Percentiles rank a stretch among this genome's conserved stretches.
phyloP scores from a whole-genome alignment of 1,140 invertebrate species.

The Drosophila guanche region DNA sequence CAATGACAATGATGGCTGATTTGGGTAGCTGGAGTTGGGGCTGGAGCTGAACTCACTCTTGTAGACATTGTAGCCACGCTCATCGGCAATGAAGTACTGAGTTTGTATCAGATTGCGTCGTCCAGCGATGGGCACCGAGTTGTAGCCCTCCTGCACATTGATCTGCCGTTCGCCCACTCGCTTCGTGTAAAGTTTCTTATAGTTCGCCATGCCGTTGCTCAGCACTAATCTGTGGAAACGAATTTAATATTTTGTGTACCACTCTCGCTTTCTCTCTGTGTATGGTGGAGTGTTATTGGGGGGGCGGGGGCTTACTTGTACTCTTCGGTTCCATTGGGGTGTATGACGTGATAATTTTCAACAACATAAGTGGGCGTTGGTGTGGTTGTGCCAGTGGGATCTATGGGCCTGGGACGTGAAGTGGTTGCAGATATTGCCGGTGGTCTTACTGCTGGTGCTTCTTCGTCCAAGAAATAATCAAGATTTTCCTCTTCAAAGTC shows the following conservation, averaged over 20 bases:
- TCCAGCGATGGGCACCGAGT: conserved; percentile 59
- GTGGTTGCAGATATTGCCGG: conserved; percentile 3
- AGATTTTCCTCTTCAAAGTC: conserved; percentile 78
- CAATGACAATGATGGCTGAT: conserved; percentile 11
- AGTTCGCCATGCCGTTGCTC: conserved; percentile 72
- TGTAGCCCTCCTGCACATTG: conserved; percentile 72
- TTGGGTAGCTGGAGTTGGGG: not conserved
- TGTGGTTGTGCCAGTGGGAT: conserved; percentile 15
- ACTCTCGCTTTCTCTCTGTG: too few relatives aligned
- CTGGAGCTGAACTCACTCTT: conserved; percentile 45
- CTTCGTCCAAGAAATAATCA: conserved; percentile 75
- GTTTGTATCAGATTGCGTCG: conserved; percentile 52
- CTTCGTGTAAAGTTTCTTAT: conserved; percentile 64
- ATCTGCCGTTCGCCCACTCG: conserved; percentile 34
- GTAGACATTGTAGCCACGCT: conserved; percentile 70
- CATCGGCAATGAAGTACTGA: conserved; percentile 70
- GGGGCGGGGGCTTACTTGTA: conserved; percentile 68
- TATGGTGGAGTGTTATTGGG: not conserved
- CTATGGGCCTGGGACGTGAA: conserved; percentile 5
- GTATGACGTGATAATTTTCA: conserved; percentile 63
- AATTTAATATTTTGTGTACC: not conserved
- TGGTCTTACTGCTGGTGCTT: conserved; percentile 14
- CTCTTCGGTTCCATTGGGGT: conserved; percentile 70
- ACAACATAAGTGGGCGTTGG: conserved; percentile 54
- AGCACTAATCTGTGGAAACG: conserved; percentile 54